Evolutionary conservation across 1,140 invertebrate genomes (phyloP), one percentile per base, ranked within the genome.

Genomic region (Drosophila santomea): DNA sequence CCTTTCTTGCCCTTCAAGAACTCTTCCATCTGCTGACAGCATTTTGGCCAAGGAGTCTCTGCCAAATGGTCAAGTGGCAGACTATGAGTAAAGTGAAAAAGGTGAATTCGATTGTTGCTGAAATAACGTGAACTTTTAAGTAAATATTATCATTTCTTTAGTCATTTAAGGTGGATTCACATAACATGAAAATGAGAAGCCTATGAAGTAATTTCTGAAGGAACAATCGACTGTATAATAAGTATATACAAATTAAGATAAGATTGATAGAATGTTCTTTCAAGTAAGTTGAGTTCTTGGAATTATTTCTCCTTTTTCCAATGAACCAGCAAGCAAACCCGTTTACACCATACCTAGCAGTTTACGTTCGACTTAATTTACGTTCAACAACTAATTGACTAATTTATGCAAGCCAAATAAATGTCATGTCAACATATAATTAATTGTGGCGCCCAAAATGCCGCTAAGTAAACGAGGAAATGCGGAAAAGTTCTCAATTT

Each of bases 321-420:
- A 60, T 35, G 4, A 20, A 36, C 8, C 12, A 39, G 11, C 1
- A 12, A 2, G 14, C 38, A 12, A 32, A 17, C 23, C 4, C 8
- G 12, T 38, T 52, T 39, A 60, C 69, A 73, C 67, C 66, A 71
- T 25, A 17, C 43, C 11, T 51, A 50, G 51, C 39, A 50, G 23
- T 51, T 63, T 45, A 36, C 58, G 45, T 66, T 61, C 56, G 83
- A 86, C 79, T 86, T 86, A 62, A 88, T 86, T 82, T 76, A 55
- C 75, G 78, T 56, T 63, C 73, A 57, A 76, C 79, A 67, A 88
- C 83, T 86, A 86, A 86, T 86, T 86, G 83, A 62, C 75, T 86
- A 86, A 86, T 88, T 88, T 86, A 86, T 86, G 83, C 83, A 86
- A 79, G 72, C 76, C 83, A 86, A 86, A 86, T 86, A 83, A 86